phyloP scores from a whole-genome alignment of 2,888 invertebrate species.

The Drosophila austrosaltans region DNA sequence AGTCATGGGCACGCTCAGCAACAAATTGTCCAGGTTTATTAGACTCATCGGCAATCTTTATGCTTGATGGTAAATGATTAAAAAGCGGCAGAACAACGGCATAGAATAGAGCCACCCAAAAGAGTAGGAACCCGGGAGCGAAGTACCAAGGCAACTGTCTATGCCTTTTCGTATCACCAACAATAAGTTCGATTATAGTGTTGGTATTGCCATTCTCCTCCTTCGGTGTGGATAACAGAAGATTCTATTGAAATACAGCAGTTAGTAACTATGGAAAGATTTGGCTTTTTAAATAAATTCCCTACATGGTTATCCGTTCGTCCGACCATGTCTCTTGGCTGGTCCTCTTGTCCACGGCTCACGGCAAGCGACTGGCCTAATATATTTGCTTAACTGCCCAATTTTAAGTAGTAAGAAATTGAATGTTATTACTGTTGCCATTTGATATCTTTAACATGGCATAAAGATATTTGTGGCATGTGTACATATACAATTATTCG shows the following conservation, averaged over 20 bases:
- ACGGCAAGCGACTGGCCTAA: constrained; percentile 25
- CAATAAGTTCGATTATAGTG: constrained; percentile 3
- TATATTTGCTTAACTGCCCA: constrained; percentile 23
- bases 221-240: neutral
- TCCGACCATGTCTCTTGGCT: constrained; percentile 25
- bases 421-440: constrained; percentile 16
- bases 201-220: neutral
- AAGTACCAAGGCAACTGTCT: constrained; percentile 38
- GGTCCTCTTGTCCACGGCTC: constrained; percentile 33
- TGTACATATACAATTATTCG: neutral
- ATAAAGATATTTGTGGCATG: constrained; percentile 43
- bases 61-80: constrained; percentile 56
- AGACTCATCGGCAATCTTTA: constrained; percentile 51
- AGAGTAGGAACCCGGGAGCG: constrained; percentile 55
- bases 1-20: constrained; percentile 87
- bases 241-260: neutral
- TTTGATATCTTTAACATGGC: constrained; percentile 46
- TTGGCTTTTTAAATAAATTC: neutral
- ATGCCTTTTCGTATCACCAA: neutral
- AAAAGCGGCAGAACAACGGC: constrained; percentile 53
- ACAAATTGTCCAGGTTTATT: constrained; percentile 85
- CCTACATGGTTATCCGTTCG: constrained; percentile 20
- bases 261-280: neutral
- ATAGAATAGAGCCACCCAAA: constrained; percentile 63
- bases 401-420: constrained; percentile 29